Conservation (phyloP, 2,113 vertebrate genomes). For the Xenotilapia longispinis region DNA sequence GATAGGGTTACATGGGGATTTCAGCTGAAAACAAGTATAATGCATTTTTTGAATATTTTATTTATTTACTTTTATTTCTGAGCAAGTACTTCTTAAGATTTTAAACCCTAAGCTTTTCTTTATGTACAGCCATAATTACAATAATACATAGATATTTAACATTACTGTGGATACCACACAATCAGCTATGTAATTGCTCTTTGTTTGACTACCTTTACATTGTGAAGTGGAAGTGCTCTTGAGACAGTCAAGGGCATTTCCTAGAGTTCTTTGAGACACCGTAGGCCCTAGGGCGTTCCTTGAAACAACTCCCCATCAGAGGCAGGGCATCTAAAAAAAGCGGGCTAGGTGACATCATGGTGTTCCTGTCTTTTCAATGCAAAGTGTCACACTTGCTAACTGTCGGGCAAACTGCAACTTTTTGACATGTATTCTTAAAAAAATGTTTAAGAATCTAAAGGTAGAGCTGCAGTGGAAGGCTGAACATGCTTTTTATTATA, state of each 20-base stretch:
- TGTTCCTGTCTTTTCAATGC: slow-evolving; percentile 27
- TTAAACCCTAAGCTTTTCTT: background rate
- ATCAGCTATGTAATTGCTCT: slow-evolving; percentile 31
- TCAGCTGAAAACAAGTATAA: background rate
- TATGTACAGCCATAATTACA: background rate
- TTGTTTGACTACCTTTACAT: slow-evolving; percentile 36
- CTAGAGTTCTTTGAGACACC: slow-evolving; percentile 42
- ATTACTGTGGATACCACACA: background rate
- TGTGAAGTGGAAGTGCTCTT: slow-evolving; percentile 42
- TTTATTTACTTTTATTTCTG: background rate
- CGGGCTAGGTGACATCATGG: slow-evolving; percentile 33
- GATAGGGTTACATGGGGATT: background rate
- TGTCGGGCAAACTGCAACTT: slow-evolving; percentile 27
- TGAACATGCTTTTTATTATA: background rate
- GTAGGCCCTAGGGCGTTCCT: slow-evolving; percentile 52
- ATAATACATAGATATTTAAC: background rate
- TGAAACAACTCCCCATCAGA: slow-evolving; percentile 49
- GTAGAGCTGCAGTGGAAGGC: background rate
- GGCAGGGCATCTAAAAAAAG: slow-evolving; percentile 41
- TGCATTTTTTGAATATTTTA: background rate
- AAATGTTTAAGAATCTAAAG: background rate
- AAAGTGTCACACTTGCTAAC: slow-evolving; percentile 18
- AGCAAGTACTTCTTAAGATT: background rate
- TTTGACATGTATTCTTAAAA: slow-evolving; percentile 2
- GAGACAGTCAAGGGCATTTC: slow-evolving; percentile 42